phyloP scores from a whole-genome alignment of 37 sponge, comb jelly and placozoan genomes.

The Crambe crambe region DNA sequence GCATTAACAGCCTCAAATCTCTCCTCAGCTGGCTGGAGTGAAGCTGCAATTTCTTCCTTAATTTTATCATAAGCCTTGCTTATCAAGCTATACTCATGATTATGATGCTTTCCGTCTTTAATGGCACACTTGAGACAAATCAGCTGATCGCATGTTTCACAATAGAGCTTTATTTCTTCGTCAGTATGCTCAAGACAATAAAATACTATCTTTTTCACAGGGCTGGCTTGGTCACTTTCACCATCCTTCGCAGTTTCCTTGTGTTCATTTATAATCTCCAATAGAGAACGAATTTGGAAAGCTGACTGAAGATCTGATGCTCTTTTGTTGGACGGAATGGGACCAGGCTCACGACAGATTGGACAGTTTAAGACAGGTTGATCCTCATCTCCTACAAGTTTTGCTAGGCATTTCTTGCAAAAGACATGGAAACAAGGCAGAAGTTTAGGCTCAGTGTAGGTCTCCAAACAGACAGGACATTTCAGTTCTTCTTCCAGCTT shows the following conservation, averaged over 20 bases:
- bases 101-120: not conserved
- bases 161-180: conserved; percentile 29
- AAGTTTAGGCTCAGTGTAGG: conserved; percentile 32
- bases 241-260: not conserved
- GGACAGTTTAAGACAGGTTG: conserved; percentile 15
- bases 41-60: conserved; percentile 17
- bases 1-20: conserved; percentile 9
- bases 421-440: conserved; percentile 40
- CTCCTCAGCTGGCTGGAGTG: conserved; percentile 31
- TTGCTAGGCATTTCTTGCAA: conserved; percentile 9
- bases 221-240: not conserved
- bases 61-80: conserved; percentile 8
- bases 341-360: conserved; percentile 10
- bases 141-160: conserved; percentile 43
- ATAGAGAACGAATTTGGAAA: conserved; percentile 4
- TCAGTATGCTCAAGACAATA: conserved; percentile 17
- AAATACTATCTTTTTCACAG: not conserved
- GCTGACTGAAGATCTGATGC: conserved; percentile 18
- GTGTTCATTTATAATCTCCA: conserved; percentile 12
- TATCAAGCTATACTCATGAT: conserved; percentile 31
- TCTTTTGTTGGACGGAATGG: not conserved
- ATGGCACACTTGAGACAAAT: conserved; percentile 41
- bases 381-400: conserved; percentile 12
- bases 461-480: conserved; percentile 32
- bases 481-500: conserved; percentile 21